Percentiles rank a stretch among this genome's conserved stretches.
Conservation (phyloP, 2,113 vertebrate species). For the Spea bombifrons region DNA sequence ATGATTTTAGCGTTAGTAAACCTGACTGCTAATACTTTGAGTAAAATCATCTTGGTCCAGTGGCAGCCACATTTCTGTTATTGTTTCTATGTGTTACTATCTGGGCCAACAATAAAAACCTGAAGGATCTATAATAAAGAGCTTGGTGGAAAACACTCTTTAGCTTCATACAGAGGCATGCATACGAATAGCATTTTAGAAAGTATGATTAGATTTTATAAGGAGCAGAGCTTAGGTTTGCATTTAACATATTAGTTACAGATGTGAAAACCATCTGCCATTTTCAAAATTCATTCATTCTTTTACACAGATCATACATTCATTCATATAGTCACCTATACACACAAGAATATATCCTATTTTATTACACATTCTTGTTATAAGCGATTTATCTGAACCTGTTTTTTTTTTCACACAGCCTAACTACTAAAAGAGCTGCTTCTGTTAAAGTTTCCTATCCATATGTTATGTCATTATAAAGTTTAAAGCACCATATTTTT, state of each 20-base stretch:
- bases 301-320: background rate
- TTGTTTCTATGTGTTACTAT: background rate
- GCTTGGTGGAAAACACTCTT: constrained; percentile 21
- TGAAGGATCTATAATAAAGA: constrained; percentile 10
- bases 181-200: constrained; percentile 18
- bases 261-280: constrained; percentile 11
- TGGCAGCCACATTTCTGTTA: too few relatives aligned
- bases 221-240: constrained; percentile 16
- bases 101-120: constrained; percentile 21
- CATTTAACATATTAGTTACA: constrained; percentile 16
- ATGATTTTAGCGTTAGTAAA: too few relatives aligned
- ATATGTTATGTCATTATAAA: background rate
- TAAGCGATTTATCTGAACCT: constrained; percentile 3
- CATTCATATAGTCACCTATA: constrained; percentile 7
- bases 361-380: constrained; percentile 11
- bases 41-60: too few relatives aligned
- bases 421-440: background rate
- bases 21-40: too few relatives aligned
- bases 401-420: background rate
- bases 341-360: background rate
- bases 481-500: background rate
- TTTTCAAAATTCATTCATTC: constrained; percentile 16
- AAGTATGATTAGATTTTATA: constrained; percentile 27
- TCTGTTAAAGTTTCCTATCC: background rate
- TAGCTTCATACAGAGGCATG: constrained; percentile 19